Base-by-base conservation (phyloP, 1,140 invertebrate species). In the Lasaia peninsularis region DNA sequence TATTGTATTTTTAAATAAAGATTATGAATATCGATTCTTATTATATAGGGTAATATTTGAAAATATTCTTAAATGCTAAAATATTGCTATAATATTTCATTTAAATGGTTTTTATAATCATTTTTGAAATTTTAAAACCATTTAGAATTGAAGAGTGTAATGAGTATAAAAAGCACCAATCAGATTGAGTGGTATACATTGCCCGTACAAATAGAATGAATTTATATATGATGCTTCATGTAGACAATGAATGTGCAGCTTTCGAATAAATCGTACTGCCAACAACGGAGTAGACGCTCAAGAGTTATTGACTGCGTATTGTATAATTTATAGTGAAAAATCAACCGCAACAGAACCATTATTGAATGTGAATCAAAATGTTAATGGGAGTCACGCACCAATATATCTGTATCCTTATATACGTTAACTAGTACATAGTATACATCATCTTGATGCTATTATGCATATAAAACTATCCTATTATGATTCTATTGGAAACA, bases 261-360 rank as follows among this genome's bases (percentile, higher is more conserved):
- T 34, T 64, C 62, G 56, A 69, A 77, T 81, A 82, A 81, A 80
- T 80, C 72, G 40, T 48, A 80, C 60, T 37, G 18, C 35, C 69
- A 77, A 83, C 58, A 60, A 58, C 63, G 67, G 60, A 71, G 70
- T 60, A 69, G 70, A 75, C 65, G 65, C 61, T 75, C 72, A 70
- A 69, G 73, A 76, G 64, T 69, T 75, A 80, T 77, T 71, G 75
- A 71, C 71, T 73, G 60, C 63, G 68, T 71, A 68, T 67, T 63
- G 67, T 70, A 67, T 67, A 69, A 67, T 71, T 65, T 71, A 63
- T 63, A 56, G 58, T 55, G 56, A 62, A 61, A 67, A 65, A 67
- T 67, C 56, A 52, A 56, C 56, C 40, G 40, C 40, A 44, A 44
- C 40, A 44, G 40, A 20, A 44, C 40, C 40, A 44, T 20, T 44